phyloP scores from a whole-genome alignment of 2,797 vertebrate genomes.

The Hydrocynus forskahlii region DNA sequence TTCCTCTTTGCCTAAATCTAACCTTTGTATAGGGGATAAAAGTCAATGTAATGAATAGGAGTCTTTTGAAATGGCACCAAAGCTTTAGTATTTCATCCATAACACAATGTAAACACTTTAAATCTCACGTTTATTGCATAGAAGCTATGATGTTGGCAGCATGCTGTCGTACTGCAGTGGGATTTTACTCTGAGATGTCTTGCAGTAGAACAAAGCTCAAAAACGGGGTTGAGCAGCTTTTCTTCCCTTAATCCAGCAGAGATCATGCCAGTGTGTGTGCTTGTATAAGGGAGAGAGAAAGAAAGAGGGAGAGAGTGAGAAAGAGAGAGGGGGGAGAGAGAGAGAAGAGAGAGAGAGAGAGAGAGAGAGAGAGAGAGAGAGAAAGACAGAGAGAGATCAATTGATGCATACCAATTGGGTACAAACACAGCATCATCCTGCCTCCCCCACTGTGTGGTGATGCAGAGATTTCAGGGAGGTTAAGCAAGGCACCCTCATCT shows the following conservation, averaged over 20 bases:
- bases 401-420: constrained; percentile 28
- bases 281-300: neutral
- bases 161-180: too few relatives aligned
- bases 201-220: too few relatives aligned
- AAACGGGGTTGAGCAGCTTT: neutral
- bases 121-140: neutral
- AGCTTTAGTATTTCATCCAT: neutral
- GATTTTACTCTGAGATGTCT: too few relatives aligned
- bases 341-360: too few relatives aligned
- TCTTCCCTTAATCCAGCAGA: constrained; percentile 17
- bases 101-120: neutral
- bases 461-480: neutral
- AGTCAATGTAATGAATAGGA: neutral
- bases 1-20: constrained; percentile 7
- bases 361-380: neutral
- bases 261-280: constrained; percentile 8
- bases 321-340: too few relatives aligned
- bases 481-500: neutral
- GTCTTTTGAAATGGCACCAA: neutral
- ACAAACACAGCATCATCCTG: neutral
- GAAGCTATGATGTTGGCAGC: too few relatives aligned
- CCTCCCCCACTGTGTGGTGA: neutral
- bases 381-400: neutral
- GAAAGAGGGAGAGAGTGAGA: neutral
- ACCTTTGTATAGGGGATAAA: neutral